A percentile compares a stretch with the other conserved stretches of the same genome.
Evolutionary conservation across 2,113 vertebrate species (phyloP).

Genomic region (human (Homo sapiens)): GRCh38 chr3:129595501-129596000

Average conservation of each 20-base stretch:
- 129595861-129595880: too few relatives aligned
- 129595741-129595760: not conserved
- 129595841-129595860: not conserved
- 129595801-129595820: not conserved
- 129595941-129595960: not conserved
- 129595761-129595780: not conserved
- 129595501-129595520: fast-evolving
- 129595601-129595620: not conserved
- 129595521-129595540: not conserved
- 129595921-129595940: too few relatives aligned
- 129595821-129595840: not conserved
- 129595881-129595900: too few relatives aligned
- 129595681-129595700: not conserved
- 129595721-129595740: not conserved
- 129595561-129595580: not conserved
- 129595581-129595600: not conserved
- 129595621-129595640: not conserved
- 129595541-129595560: not conserved
- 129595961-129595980: not conserved
- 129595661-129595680: not conserved
- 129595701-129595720: not conserved
- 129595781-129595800: fast-evolving
- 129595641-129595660: not conserved
- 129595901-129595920: fast-evolving
- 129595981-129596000: not conserved